These are phyloP conservation scores for Oxyura jamaicensis DNA, from an alignment of 2,113 vertebrate species.

Conservation along the genomic window DNA sequence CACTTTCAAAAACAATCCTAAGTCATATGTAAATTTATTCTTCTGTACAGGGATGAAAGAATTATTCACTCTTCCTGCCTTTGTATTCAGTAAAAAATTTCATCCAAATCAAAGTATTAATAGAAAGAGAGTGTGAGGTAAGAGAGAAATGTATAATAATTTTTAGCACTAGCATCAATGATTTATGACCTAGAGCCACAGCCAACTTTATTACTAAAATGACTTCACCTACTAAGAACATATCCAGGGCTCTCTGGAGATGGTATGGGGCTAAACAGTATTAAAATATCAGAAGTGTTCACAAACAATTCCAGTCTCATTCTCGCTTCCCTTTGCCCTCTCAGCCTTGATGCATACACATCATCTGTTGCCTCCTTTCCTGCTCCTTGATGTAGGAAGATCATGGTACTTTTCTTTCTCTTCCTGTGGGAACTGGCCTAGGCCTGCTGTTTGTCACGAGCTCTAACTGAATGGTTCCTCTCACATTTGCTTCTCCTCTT, in stretches of 20 bases:
- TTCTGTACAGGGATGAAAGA: conserved; percentile 38
- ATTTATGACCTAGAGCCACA: conserved; percentile 76
- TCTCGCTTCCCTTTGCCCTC: conserved; percentile 31
- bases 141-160: conserved; percentile 54
- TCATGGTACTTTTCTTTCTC: neutral
- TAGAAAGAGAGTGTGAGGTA: conserved; percentile 67
- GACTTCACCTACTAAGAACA: conserved; percentile 73
- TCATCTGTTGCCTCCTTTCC: conserved; percentile 39
- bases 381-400: conserved; percentile 20
- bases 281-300: conserved; percentile 54
- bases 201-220: conserved; percentile 79
- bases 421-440: neutral
- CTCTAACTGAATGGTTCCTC: conserved; percentile 8
- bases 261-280: conserved; percentile 39
- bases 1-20: conserved; percentile 60
- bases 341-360: neutral
- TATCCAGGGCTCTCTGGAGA: conserved; percentile 60
- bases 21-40: neutral
- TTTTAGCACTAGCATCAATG: conserved; percentile 67
- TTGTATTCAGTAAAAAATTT: conserved; percentile 60
- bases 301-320: conserved; percentile 54
- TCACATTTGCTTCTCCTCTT: neutral
- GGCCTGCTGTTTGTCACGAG: neutral
- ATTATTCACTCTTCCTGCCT: conserved; percentile 46
- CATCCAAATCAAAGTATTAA: conserved; percentile 72